phyloP scores from a whole-genome alignment of 2,797 vertebrate species.

The Anguilla anguilla region DNA sequence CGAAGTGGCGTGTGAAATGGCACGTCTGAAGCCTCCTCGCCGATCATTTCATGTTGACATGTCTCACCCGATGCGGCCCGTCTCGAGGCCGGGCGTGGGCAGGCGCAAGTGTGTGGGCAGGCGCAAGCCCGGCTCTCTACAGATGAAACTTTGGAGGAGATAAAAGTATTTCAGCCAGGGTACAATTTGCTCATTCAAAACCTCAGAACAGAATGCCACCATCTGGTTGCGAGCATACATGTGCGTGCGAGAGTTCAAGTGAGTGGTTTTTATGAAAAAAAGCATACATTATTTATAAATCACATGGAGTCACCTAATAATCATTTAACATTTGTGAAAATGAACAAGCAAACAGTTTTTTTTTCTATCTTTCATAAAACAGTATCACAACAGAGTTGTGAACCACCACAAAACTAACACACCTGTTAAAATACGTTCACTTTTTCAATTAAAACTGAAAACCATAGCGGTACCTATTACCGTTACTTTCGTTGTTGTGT shows the following conservation, averaged over 20 bases:
- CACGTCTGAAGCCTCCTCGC: slow-evolving; percentile 53
- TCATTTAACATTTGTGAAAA: not conserved
- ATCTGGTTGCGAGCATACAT: not conserved
- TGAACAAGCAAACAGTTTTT: not conserved
- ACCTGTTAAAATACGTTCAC: slow-evolving; percentile 3
- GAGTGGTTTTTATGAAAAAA: not conserved
- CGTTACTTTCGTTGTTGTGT: slow-evolving; percentile 48
- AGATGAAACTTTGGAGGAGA: not conserved
- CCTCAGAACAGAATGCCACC: not conserved
- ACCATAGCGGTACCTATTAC: slow-evolving; percentile 6
- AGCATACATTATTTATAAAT: not conserved
- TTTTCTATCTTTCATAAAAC: no score
- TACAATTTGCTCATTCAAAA: not conserved
- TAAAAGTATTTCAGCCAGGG: slow-evolving; percentile 8
- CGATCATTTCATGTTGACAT: slow-evolving; percentile 32
- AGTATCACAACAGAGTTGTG: not conserved
- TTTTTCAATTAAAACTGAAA: slow-evolving; percentile 3
- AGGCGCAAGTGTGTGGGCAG: slow-evolving; percentile 20
- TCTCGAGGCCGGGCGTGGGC: slow-evolving; percentile 40
- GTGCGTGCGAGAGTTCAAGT: not conserved
- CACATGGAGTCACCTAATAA: not conserved
- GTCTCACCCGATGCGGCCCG: slow-evolving; percentile 42
- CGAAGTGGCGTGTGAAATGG: slow-evolving; percentile 1
- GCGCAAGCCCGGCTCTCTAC: not conserved
- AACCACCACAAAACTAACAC: not conserved